Conservation (phyloP, 2,113 vertebrate genomes). For the Cettia cetti region DNA sequence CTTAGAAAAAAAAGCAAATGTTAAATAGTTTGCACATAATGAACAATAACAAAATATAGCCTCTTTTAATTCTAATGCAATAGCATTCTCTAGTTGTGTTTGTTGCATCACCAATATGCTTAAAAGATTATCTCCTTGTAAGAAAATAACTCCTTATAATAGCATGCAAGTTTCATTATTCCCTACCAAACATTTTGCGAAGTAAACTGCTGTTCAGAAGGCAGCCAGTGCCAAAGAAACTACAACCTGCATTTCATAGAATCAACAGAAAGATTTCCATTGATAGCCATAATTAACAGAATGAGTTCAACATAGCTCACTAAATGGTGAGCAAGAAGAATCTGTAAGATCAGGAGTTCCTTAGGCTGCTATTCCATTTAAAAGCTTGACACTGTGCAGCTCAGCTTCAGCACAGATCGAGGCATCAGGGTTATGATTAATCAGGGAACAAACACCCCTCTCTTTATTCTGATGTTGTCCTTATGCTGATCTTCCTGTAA, state of each 20-base stretch:
- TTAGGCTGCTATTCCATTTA: not conserved
- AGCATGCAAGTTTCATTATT: not conserved
- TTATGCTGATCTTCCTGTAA: not conserved
- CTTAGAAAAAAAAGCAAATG: not conserved
- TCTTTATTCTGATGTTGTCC: not conserved
- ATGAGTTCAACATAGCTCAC: not conserved
- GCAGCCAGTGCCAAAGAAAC: not conserved
- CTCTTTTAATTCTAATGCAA: not conserved
- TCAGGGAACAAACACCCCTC: not conserved
- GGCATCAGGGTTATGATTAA: not conserved
- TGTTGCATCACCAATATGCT: not conserved
- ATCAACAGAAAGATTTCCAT: not conserved
- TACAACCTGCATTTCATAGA: not conserved
- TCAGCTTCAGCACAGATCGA: not conserved
- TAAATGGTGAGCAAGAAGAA: not conserved
- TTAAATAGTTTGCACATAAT: not conserved
- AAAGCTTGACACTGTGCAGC: not conserved
- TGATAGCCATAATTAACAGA: fast-evolving
- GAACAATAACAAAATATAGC: not conserved
- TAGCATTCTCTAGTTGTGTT: not conserved
- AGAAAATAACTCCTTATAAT: not conserved
- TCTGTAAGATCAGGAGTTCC: not conserved
- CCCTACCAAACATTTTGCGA: not conserved
- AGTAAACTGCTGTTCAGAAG: not conserved
- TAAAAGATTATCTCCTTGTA: not conserved